Evolutionary conservation across 2,113 vertebrate genomes (phyloP), one percentile per base, ranked within the genome.

Genomic region (Lipotes vexillifer): DNA sequence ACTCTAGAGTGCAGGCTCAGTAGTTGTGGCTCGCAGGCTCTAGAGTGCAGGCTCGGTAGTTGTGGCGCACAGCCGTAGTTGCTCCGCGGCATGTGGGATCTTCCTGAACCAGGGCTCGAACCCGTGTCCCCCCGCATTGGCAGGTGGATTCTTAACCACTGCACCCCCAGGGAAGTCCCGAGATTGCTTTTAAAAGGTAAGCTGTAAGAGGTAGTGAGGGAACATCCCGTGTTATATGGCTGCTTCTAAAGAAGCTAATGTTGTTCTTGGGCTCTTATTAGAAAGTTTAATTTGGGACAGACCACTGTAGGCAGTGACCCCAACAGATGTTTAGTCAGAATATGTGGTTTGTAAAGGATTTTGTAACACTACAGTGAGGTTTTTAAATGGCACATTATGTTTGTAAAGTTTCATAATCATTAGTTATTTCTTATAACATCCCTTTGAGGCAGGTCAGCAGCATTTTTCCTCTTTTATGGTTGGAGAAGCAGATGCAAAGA

Each of bases 401-500:
- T 83, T 92, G 68, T 92, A 75, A 96, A 93, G 68, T 93, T 96
- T 92, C 55, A 14, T 92, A 88, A 86, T 95, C 61, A 59, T 80
- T 91, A 66, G 63, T 88, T 96, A 90, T 94, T 91, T 96, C 46
- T 96, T 38, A 91, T 4, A 87, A 68, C 6, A 52, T 88, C 59
- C 57, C 84, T 94, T 75, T 94, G 88, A 94, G 90, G 69, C 81
- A 93, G 78, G 84, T 92, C 83, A 93, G 68, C 41, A 94, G 65
- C 74, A 61, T 95, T 96, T 97, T 88, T 74, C 61, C 55, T 52
- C 95, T 96, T 86, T 90, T 80, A 86, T 94, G 87, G 61, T 78
- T 96, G 57, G 92, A 94, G 90, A 96, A 95, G 52, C 87, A 95
- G 74, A 85, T 95, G 82, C 36, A 91, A 27, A 88, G 85, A 94